Evolutionary conservation across 2,113 vertebrate species (phyloP).

Genomic region (Scopus umbretta): DNA sequence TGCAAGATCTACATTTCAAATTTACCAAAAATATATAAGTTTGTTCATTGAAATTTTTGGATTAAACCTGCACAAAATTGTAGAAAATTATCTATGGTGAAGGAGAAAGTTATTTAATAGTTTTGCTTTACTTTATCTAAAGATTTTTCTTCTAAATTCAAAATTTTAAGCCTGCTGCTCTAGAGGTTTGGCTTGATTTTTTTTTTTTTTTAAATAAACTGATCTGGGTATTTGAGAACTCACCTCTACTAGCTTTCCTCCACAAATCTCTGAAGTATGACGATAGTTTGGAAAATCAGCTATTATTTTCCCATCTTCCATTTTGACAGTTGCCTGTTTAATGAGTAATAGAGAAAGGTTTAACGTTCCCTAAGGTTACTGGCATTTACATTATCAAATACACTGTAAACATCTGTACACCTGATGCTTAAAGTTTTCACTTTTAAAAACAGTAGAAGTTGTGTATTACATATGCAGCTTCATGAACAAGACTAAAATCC

Average conservation of each 20-base stretch:
- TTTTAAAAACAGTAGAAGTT: background rate
- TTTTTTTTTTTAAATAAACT: background rate
- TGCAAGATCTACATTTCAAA: background rate
- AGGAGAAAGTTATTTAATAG: background rate
- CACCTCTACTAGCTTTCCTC: constrained; percentile 84
- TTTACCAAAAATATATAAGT: background rate
- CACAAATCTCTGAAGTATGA: constrained; percentile 77
- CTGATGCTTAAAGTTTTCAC: background rate
- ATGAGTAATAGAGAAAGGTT: background rate
- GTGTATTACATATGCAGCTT: background rate
- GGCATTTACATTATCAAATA: background rate
- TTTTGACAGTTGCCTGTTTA: constrained; percentile 72
- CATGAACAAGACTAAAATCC: background rate
- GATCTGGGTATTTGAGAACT: constrained; percentile 14
- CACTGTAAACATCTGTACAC: background rate
- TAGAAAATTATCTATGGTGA: background rate
- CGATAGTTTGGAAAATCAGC: constrained; percentile 79
- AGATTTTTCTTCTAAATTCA: background rate
- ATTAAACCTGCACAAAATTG: background rate
- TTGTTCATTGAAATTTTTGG: background rate
- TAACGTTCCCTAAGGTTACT: background rate
- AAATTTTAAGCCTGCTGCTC: background rate
- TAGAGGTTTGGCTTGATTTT: too few species aligned
- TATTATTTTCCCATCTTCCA: constrained; percentile 76
- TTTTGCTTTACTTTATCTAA: background rate